Evolutionary conservation across 37 sponge, comb jelly and placozoan genomes (phyloP).

Genomic region (Mnemiopsis leidyi): DNA sequence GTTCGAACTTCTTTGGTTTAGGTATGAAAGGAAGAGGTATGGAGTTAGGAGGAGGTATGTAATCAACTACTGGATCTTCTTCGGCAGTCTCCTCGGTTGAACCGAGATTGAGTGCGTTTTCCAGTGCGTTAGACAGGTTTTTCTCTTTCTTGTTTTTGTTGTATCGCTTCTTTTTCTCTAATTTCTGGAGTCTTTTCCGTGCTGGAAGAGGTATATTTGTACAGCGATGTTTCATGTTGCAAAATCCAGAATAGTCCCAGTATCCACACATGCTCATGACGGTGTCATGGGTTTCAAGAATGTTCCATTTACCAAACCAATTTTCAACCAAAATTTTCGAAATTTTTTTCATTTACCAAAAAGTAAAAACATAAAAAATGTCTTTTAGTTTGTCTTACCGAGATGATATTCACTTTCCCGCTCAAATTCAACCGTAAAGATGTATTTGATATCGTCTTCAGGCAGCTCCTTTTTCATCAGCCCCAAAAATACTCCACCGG

Average conservation of each 20-base stretch:
- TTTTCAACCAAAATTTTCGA: no score
- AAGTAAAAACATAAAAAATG: not conserved
- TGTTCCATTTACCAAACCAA: no score
- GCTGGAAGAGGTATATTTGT: not conserved
- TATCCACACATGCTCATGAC: no score
- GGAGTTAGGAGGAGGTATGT: not conserved
- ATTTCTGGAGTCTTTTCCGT: not conserved
- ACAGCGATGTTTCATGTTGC: no score
- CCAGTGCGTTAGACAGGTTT: conserved; percentile 1
- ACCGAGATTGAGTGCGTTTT: not conserved
- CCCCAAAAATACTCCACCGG: conserved; percentile 37
- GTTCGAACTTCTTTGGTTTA: conserved; percentile 60
- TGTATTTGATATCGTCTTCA: conserved; percentile 39
- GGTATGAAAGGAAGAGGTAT: not conserved
- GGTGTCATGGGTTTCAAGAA: no score
- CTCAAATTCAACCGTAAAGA: conserved; percentile 32
- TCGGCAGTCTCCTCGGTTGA: not conserved
- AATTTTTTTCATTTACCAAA: no score
- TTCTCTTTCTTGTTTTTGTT: conserved; percentile 22
- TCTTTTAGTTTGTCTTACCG: no score
- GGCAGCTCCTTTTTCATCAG: not conserved
- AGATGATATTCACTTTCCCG: not conserved
- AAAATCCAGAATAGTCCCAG: no score
- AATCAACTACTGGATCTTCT: conserved; percentile 42
- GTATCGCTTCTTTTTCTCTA: conserved; percentile 34